phyloP scores from a whole-genome alignment of 2,888 invertebrate genomes.

The Sphaerophoria taeniata region DNA sequence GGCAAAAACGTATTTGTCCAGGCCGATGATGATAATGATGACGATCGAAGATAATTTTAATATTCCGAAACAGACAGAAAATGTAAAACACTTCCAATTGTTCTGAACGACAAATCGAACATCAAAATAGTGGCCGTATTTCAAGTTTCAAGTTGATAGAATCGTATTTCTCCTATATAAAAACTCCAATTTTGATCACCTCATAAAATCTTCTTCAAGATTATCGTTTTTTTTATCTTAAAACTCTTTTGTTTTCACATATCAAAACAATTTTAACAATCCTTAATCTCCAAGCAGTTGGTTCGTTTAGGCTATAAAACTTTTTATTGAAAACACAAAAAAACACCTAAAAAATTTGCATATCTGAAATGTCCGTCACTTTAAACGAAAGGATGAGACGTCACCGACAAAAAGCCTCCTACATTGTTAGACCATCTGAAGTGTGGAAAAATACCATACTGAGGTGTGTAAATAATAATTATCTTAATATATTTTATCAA shows the following conservation, averaged over 20 bases:
- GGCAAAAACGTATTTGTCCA: too few species aligned
- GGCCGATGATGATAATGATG: too few species aligned
- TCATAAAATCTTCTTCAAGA: too few species aligned
- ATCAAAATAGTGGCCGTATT: too few species aligned
- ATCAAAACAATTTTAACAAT: not conserved
- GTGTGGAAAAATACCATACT: not conserved
- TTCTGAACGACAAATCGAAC: too few species aligned
- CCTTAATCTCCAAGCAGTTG: not conserved
- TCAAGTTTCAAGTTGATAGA: too few species aligned
- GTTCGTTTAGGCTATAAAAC: not conserved
- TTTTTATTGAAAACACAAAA: not conserved
- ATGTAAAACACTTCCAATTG: too few species aligned
- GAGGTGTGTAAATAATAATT: conserved; percentile 9
- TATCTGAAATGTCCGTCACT: conserved; percentile 2
- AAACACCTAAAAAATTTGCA: not conserved
- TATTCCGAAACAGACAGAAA: too few species aligned
- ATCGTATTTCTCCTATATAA: too few species aligned
- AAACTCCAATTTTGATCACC: too few species aligned
- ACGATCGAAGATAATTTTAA: too few species aligned
- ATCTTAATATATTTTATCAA: conserved; percentile 26
- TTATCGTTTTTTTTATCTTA: not conserved
- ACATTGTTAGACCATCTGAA: not conserved
- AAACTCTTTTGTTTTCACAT: not conserved
- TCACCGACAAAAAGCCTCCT: not conserved
- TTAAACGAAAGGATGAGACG: conserved; percentile 12